Evolutionary conservation across 53 echinoderm and acorn worm genomes (phyloP).

Genomic region (Luidia sarsii): DNA sequence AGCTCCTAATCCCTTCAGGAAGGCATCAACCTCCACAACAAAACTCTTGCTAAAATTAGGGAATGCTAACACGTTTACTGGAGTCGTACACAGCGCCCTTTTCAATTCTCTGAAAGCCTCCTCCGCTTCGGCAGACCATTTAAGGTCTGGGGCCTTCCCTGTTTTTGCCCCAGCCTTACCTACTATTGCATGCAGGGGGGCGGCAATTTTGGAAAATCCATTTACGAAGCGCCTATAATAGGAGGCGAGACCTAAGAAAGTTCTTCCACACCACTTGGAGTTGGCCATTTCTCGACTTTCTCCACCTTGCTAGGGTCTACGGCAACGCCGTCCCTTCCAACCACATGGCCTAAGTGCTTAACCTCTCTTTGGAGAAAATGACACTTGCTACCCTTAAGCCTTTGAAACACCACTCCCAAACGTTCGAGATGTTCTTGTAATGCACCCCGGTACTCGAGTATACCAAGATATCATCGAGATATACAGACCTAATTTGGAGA

Average conservation of each 20-base stretch:
- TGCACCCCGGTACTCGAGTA: conserved; percentile 54
- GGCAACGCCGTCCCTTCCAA: conserved; percentile 17
- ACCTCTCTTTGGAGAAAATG: background rate
- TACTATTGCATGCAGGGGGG: conserved; percentile 13
- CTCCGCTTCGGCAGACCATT: background rate
- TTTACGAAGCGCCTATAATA: conserved; percentile 55
- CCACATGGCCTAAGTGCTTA: conserved; percentile 11
- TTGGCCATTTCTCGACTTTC: conserved; percentile 24
- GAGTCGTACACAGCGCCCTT: conserved; percentile 15
- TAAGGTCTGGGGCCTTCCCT: background rate
- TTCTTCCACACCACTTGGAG: background rate
- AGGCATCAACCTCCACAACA: conserved; percentile 64
- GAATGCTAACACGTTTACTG: conserved; percentile 49
- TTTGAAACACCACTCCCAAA: too few relatives aligned
- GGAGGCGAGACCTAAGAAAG: conserved; percentile 32
- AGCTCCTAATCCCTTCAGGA: conserved; percentile 59
- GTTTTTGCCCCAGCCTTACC: conserved; percentile 10
- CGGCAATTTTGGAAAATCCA: conserved; percentile 16
- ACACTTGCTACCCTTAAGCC: conserved; percentile 19
- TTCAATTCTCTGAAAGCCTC: conserved; percentile 14
- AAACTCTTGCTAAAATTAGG: conserved; percentile 32
- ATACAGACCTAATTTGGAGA: conserved; percentile 46
- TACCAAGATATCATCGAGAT: conserved; percentile 68
- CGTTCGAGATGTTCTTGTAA: conserved; percentile 72
- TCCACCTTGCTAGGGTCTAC: conserved; percentile 34